Evolutionary conservation across 2,113 vertebrate species (phyloP).

Genomic region (Nibea coibor): DNA sequence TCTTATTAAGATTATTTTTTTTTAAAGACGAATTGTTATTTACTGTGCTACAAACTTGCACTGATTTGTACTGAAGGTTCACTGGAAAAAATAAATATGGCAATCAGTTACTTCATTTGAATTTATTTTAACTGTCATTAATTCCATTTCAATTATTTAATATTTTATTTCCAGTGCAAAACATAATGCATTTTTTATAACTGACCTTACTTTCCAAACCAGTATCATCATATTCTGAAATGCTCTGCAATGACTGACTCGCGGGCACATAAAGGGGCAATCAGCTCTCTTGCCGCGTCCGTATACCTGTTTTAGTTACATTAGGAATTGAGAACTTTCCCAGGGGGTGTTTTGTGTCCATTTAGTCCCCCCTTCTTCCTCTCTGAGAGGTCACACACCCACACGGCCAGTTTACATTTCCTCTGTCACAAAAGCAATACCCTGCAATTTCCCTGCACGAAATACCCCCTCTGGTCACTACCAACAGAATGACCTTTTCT

Average conservation of each 20-base stretch:
- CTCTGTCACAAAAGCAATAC: constrained; percentile 84
- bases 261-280: constrained; percentile 51
- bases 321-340: constrained; percentile 74
- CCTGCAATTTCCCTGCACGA: constrained; percentile 81
- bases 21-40: background rate
- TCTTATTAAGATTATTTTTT: no score
- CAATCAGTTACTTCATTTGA: background rate
- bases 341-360: constrained; percentile 83
- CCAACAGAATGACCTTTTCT: constrained; percentile 84
- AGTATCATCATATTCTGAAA: constrained; percentile 41
- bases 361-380: constrained; percentile 77
- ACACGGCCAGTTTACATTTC: constrained; percentile 83
- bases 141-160: background rate
- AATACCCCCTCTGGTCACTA: constrained; percentile 85
- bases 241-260: constrained; percentile 40
- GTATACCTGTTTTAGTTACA: constrained; percentile 73
- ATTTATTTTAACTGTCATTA: background rate
- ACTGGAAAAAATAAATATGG: background rate
- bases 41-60: background rate
- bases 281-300: constrained; percentile 56
- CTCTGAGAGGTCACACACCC: constrained; percentile 82
- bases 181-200: background rate
- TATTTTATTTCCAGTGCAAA: background rate
- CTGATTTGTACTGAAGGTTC: background rate
- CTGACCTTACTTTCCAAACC: constrained; percentile 45